Conservation (phyloP, 2,113 vertebrate genomes). For the Neoarius graeffei region DNA sequence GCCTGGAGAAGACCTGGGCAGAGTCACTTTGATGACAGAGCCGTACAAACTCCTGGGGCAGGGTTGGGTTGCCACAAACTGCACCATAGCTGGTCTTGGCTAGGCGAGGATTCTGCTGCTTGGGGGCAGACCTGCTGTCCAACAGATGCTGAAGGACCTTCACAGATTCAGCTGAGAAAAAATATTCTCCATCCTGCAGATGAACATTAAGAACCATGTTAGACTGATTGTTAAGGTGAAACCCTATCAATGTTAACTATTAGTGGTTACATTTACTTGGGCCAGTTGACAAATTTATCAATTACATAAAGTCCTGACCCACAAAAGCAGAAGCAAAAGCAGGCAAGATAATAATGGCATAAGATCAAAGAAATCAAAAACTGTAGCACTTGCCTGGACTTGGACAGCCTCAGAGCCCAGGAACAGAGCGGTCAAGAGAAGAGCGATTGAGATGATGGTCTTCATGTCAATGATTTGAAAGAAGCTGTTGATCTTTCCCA, state of each 20-base stretch:
- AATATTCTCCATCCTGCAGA: slow-evolving; percentile 76
- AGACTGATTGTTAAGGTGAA: slow-evolving; percentile 48
- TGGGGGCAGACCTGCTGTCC: neutral
- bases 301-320: neutral
- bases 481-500: slow-evolving; percentile 16
- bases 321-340: neutral
- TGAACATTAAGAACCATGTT: neutral
- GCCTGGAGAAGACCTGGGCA: slow-evolving; percentile 62
- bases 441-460: slow-evolving; percentile 54
- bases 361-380: neutral
- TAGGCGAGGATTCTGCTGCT: slow-evolving; percentile 42
- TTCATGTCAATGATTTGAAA: slow-evolving; percentile 65
- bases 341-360: neutral
- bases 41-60: slow-evolving; percentile 74
- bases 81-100: neutral
- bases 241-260: neutral
- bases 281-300: slow-evolving; percentile 53
- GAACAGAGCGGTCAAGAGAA: slow-evolving; percentile 62
- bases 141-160: slow-evolving; percentile 75
- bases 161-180: slow-evolving; percentile 77
- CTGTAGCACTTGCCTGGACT: slow-evolving; percentile 66
- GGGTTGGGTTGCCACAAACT: slow-evolving; percentile 65
- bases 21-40: slow-evolving; percentile 71
- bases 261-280: neutral
- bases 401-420: slow-evolving; percentile 65